Base-by-base conservation (phyloP, 2,113 vertebrate genomes). In the Chaetodon auriga region DNA sequence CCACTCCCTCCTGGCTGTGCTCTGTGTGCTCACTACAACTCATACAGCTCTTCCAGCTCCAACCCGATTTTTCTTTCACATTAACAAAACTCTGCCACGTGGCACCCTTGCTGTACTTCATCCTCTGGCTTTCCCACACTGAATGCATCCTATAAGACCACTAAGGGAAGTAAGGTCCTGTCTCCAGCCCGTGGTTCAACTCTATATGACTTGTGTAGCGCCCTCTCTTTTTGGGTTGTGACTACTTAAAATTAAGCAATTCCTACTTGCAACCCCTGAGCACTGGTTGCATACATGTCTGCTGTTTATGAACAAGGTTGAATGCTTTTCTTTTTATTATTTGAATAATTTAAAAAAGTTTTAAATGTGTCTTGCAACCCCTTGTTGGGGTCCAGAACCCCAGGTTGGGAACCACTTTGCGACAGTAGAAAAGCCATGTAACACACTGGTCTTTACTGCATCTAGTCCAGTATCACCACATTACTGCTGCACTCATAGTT, bases 1-100 rank as follows among this genome's bases (percentile, higher is more conserved):
- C 85, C 88, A 89, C 85, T 91, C 68, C 57, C 78, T 87, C 35
- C 73, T 74, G 82, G 88, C 80, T 78, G 78, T 65, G 78, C 81
- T 86, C 62, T 13, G 58, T 80, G 78, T 60, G 49, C 82, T 83
- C 66, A 62, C 77, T 63, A 55, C 71, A 82, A 41, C 49, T 84
- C 38, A 0, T 48, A 53, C 65, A 82, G 61, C 77, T 85, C 53
- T 43, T 61, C 19, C 45, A 55, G 63, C 78, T 75, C 60, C 68
- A 75, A 41, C 46, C 73, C n/a, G 60, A 74, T 61, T 87, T 85
- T 68, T 35, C 49, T 68, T 65, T 30, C 11, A 15, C 18, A 57
- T 66, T 63, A 78, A 78, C 25, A 57, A 75, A 84, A 35, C 7
- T 54, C 45, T 73, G 21, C 65, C 41, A 60, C 51, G 49, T 8